Percentiles rank a stretch among this genome's conserved stretches.
These are phyloP conservation scores for Anhinga rufa DNA, from an alignment of 2,113 vertebrate genomes.

Conservation along the genomic window DNA sequence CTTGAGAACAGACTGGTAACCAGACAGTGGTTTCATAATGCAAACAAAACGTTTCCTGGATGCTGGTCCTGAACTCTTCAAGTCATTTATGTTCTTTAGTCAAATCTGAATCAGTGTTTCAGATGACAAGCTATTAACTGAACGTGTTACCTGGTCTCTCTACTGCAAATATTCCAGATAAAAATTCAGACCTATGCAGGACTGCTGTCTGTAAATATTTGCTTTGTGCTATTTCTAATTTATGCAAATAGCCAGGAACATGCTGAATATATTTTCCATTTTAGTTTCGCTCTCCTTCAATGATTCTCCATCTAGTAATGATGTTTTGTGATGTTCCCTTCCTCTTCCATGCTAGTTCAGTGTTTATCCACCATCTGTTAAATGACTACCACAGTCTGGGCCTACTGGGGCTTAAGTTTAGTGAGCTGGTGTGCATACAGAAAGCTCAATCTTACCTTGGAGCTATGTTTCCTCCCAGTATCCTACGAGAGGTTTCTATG, in stretches of 20 bases:
- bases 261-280: neutral
- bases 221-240: conserved; percentile 6
- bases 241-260: neutral
- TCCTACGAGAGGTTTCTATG: neutral
- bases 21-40: conserved; percentile 52
- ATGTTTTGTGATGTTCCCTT: neutral
- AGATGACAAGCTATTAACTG: neutral
- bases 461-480: neutral
- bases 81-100: conserved; percentile 29
- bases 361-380: neutral
- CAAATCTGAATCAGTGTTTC: neutral
- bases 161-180: neutral
- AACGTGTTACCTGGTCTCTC: neutral
- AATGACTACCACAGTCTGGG: neutral
- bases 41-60: conserved; percentile 41
- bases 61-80: neutral
- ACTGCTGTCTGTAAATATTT: conserved; percentile 32
- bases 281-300: neutral
- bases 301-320: neutral
- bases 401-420: neutral
- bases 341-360: neutral
- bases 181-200: neutral
- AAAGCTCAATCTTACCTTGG: neutral
- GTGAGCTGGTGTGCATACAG: neutral
- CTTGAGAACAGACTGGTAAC: neutral